Conservation (phyloP, 2,888 invertebrate species). For the Drosophila mayaguana region DNA sequence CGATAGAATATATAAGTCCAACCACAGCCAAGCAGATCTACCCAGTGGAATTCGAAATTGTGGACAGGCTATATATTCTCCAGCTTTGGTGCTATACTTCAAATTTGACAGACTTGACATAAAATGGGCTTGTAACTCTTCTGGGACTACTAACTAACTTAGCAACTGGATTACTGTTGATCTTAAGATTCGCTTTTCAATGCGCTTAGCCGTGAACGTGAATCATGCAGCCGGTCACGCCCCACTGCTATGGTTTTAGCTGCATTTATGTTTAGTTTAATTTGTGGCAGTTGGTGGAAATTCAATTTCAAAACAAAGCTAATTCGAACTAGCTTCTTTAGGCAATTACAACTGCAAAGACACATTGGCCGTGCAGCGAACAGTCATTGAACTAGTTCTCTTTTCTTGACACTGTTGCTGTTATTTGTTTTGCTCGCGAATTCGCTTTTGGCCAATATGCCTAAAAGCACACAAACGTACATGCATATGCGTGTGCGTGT, state of each 20-base stretch:
- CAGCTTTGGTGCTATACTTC: too few relatives aligned
- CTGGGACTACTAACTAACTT: not conserved
- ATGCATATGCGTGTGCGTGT: not conserved
- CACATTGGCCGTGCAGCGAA: conserved; percentile 39
- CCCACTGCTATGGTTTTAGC: not conserved
- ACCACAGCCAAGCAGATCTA: too few relatives aligned
- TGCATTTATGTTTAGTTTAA: not conserved
- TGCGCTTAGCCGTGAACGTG: not conserved
- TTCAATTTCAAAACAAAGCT: not conserved
- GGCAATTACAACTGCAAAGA: conserved; percentile 47
- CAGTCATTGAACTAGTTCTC: conserved; percentile 74
- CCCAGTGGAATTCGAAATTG: too few relatives aligned
- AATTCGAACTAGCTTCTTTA: conserved; percentile 10
- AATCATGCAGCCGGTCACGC: too few relatives aligned
- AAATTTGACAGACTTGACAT: too few relatives aligned
- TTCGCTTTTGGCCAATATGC: conserved; percentile 50
- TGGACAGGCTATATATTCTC: too few relatives aligned
- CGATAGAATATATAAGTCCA: too few relatives aligned
- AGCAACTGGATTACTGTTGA: not conserved
- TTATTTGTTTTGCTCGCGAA: conserved; percentile 24
- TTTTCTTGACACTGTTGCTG: conserved; percentile 37
- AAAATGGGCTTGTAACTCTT: too few relatives aligned
- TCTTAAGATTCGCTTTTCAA: too few relatives aligned
- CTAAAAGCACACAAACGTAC: conserved; percentile 3
- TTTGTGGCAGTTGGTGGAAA: not conserved